Evolutionary conservation across 2,797 vertebrate species (phyloP), one percentile per base, ranked within the genome.

Genomic region (Anabacerthia variegaticeps): DNA sequence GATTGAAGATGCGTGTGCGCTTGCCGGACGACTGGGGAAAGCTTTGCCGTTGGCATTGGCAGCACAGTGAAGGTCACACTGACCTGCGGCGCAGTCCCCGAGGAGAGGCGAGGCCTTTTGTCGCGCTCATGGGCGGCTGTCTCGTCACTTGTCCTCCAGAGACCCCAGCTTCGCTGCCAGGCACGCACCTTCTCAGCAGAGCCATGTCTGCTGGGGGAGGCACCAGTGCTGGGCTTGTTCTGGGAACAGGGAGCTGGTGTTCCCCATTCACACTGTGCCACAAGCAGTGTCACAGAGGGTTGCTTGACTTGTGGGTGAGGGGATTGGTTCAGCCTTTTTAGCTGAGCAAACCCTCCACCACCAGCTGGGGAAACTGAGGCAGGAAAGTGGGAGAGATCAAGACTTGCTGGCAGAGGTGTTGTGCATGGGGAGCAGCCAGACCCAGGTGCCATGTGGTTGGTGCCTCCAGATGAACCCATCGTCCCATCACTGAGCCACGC

Each of bases 1-100:
- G 96, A 96, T 95, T 96, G 94, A 96, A 95, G 96, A 96, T 87
- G 88, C n/a, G 39, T 95, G 92, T 93, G 95, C 4, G 24, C 82
- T 92, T 37, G 88, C 96, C 0, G 95, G 95, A 96, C 93, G 79
- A 52, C 91, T 68, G 72, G 83, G 92, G 83, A 88, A 91, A 87
- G 93, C 94, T 95, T 85, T 95, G 92, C 89, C 23, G 39, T 95
- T 97, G 96, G 96, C 96, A 94, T 59, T 56, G 71, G 95, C 95
- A 96, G 94, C 95, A 9, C 79, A 90, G 83, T 96, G 96, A 97
- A 96, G 95, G 96, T 97, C 94, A 93, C 0, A 23, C 88, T 95
- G 95, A 95, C 96, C 95, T 90, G 88, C 44, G 21, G 90, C 32
- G 9, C 92, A 55, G 83, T 95, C 89, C 93, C 92, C 0, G 4